Conservation (phyloP, 2,888 invertebrate genomes). For the Cephus nigrinus region DNA sequence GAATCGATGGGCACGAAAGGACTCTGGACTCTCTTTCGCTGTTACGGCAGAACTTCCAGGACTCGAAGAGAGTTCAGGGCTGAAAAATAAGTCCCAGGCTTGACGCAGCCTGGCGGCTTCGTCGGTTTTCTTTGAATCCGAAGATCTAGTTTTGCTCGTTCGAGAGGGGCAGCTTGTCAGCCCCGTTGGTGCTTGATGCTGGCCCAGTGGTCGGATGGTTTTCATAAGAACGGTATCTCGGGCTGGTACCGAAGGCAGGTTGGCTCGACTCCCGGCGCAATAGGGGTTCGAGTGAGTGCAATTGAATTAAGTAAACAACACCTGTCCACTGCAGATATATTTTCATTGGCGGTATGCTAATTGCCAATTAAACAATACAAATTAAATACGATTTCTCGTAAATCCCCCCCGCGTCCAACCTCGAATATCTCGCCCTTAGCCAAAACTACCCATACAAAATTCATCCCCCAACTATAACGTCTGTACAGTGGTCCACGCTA, state of each 20-base stretch:
- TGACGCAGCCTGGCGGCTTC: background rate
- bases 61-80: background rate
- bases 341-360: conserved; percentile 50
- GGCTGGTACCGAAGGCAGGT: background rate
- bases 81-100: background rate
- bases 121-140: background rate
- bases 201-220: background rate
- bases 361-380: conserved; percentile 44
- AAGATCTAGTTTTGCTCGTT: background rate
- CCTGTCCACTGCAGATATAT: conserved; percentile 47
- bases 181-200: background rate
- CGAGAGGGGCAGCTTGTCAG: background rate
- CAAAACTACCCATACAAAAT: background rate
- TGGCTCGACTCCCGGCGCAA: background rate
- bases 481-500: background rate
- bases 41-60: background rate
- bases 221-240: background rate
- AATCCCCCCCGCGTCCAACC: background rate
- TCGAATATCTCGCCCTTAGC: background rate
- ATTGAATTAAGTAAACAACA: conserved; percentile 39
- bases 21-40: background rate
- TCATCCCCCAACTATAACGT: background rate
- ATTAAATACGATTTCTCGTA: conserved; percentile 12
- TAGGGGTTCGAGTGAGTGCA: conserved; percentile 23
- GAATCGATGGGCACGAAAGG: background rate